Percentiles rank a stretch among this genome's conserved stretches.
These are phyloP conservation scores for Drosophila miranda DNA, from an alignment of 1,140 invertebrate genomes.

Conservation along the genomic window DNA sequence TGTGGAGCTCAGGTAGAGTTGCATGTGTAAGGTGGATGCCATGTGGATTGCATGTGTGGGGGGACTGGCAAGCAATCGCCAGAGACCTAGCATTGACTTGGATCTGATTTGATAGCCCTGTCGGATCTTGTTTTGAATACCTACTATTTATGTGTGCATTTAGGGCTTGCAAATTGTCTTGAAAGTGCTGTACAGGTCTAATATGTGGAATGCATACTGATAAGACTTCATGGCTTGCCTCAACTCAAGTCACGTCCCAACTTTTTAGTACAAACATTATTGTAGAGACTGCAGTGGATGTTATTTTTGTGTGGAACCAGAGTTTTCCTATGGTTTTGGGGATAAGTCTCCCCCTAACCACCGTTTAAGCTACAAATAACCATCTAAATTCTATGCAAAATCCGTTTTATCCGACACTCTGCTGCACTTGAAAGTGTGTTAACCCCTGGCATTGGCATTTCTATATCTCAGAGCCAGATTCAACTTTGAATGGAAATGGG, in stretches of 20 bases:
- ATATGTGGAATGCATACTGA: slow-evolving; percentile 68
- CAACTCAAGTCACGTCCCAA: slow-evolving; percentile 57
- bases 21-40: slow-evolving; percentile 1
- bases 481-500: slow-evolving; percentile 7
- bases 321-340: background rate
- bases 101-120: slow-evolving; percentile 2
- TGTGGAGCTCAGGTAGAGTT: slow-evolving; percentile 27
- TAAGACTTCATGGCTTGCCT: slow-evolving; percentile 33
- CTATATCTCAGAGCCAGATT: background rate
- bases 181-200: slow-evolving; percentile 31
- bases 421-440: slow-evolving; percentile 26
- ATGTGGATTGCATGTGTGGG: slow-evolving; percentile 4
- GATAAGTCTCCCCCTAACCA: too few species aligned
- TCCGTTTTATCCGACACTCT: background rate
- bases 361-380: background rate
- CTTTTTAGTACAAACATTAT: slow-evolving; percentile 28
- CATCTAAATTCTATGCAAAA: background rate
- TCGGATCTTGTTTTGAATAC: slow-evolving; percentile 4
- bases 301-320: slow-evolving; percentile 10
- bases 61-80: background rate
- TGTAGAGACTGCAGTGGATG: slow-evolving; percentile 10
- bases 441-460: slow-evolving; percentile 21
- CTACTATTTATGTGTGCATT: slow-evolving; percentile 6
- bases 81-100: slow-evolving; percentile 25
- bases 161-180: slow-evolving; percentile 34